A percentile compares a stretch with the other conserved stretches of the same genome.
Conservation (phyloP, 2,113 vertebrate genomes). For the Myiozetetes cayanensis region DNA sequence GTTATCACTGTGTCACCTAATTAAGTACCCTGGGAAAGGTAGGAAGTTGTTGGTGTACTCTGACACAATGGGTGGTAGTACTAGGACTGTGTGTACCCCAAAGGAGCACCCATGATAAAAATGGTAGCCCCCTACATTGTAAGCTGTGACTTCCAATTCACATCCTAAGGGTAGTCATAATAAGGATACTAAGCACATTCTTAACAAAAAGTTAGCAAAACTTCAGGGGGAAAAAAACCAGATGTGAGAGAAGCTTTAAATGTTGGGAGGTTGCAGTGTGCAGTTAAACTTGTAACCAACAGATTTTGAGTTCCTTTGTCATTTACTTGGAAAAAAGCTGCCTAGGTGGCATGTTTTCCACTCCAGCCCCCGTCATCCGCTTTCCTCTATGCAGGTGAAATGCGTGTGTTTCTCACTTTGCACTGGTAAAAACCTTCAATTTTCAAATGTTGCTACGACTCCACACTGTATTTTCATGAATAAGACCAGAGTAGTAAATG, state of each 20-base stretch:
- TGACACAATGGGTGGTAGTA: rapidly evolving
- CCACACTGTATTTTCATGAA: not conserved
- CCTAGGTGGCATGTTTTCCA: not conserved
- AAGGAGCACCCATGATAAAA: not conserved
- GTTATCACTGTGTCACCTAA: not conserved
- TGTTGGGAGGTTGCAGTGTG: not conserved
- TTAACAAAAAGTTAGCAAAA: not conserved
- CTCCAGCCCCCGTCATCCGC: not conserved
- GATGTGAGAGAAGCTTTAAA: not conserved
- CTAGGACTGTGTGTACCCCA: not conserved
- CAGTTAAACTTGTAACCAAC: not conserved
- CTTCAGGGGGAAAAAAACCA: not conserved
- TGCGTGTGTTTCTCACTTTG: not conserved
- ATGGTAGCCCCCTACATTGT: not conserved
- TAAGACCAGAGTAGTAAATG: not conserved
- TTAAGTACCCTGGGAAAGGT: not conserved
- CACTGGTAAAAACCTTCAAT: not conserved
- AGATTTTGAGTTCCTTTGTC: not conserved
- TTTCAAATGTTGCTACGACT: not conserved
- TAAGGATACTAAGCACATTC: not conserved
- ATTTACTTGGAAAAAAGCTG: not conserved
- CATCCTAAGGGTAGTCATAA: not conserved
- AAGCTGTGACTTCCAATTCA: not conserved
- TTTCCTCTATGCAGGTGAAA: not conserved
- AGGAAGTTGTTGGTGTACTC: not conserved